Evolutionary conservation across 2,888 invertebrate species (phyloP), one percentile per base, ranked within the genome.

Genomic region (Aleiodes alternator): DNA sequence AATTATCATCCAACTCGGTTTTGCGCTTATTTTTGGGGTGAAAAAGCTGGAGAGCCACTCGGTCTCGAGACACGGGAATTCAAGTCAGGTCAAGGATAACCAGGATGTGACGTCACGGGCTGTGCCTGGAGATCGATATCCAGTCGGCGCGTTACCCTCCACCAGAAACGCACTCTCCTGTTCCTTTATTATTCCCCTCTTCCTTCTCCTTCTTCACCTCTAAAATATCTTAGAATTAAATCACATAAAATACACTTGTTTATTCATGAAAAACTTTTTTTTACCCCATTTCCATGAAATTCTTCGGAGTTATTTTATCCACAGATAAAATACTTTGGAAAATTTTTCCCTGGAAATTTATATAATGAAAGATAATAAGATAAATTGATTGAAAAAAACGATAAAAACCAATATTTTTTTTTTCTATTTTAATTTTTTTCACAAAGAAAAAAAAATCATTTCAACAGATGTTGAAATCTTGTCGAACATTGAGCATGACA

Each of bases 401-500:
- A 3, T 53, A 53, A 16, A 53, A 53, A 53, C 4, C 0, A 8
- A 56, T 8, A 14, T 34, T 16, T 16, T 8, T n/a, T n/a, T 53
- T 73, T 57, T 55, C 73, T 90, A 92, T 80, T 16, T 43, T 43
- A 64, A 43, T 48, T 43, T 43, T 43, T 14, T 43, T 64, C 14
- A 64, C 34, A 59, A 59, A 43, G 48, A 23, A 48, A 43, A 64
- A 64, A 61, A 64, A 64, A 48, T 64, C 43, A 43, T 43, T 43
- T 43, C 43, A 56, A 38, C 92, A 96, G 96, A 96, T 96, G 95
- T 92, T 96, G 90, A 96, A 96, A 91, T 96, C 96, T 79, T 96
- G 96, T 90, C 93, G 95, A 84, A 96, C 96, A 90, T 91, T 96
- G 87, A 95, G 95, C 89, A 96, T 96, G 96, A 96, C 96, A 80